Evolutionary conservation across 1,140 invertebrate species (phyloP), one percentile per base, ranked within the genome.

Genomic region (Psix sp.): DNA sequence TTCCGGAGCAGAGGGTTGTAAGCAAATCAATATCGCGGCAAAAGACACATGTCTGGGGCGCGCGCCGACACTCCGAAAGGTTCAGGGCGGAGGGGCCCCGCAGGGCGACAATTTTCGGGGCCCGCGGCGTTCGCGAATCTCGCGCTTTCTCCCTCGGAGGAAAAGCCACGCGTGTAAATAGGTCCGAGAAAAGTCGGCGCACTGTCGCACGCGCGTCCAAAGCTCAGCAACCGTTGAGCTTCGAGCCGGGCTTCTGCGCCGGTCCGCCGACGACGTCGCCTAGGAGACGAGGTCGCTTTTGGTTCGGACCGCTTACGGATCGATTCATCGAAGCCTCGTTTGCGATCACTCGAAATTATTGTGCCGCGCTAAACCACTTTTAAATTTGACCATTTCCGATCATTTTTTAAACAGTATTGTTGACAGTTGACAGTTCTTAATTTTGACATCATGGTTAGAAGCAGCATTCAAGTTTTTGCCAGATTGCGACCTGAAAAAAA

Each of bases 401-500:
- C 10, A 18, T 46, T 16, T 10, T 13, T 20, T 26, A 24, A 14
- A 33, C 57, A 33, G 17, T 59, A 20, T 35, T 20, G 14, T 20
- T 18, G 11, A 45, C 18, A 21, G 45, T 26, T 45, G 7, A 18
- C 5, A 11, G 5, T 35, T 11, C 31, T 31, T 54, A 56, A 31
- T 21, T 4, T n/a, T 15, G 29, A 21, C 42, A 72, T 67, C 18
- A 87, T 87, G 84, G 84, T 82, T n/a, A 80, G 77, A 51, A 85
- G 86, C 72, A 57, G 73, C 11, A 86, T 87, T 21, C 84, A 82
- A 77, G 83, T 88, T 39, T 88, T 80, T 49, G 86, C 83, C 0
- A 76, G 86, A 49, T 21, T 88, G 4, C 85, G 82, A 51, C 82
- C 80, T 4, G 82, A 86, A 59, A 56, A 33, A n/a, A 76, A 73